Base-by-base conservation (phyloP, 2,113 vertebrate genomes). In the Laterallus jamaicensis region DNA sequence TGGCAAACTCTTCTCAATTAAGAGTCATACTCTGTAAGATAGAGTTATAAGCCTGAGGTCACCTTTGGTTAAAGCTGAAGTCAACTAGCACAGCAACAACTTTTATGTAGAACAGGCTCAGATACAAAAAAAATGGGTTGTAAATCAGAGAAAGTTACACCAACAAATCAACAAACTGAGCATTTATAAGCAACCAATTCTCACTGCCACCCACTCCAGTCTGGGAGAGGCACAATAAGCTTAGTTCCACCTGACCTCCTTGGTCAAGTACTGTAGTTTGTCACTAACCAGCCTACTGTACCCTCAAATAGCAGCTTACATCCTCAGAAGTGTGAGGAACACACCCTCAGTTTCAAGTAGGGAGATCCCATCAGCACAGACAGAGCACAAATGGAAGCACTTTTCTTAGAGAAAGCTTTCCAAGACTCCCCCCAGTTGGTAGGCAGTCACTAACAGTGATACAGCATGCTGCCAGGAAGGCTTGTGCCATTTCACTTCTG, bases 401-500 rank as follows among this genome's bases (percentile, higher is more conserved):
- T 91, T 64, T 12, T 50, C n/a, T 40, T 15, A 39, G 21, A 20
- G 59, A 67, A 81, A 73, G 15, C 35, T 68, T 86, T 37, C 19
- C 32, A 24, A 60, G 37, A 31, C 66, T 55, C 15, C n/a, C n/a
- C 32, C 24, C 55, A 42, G 47, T 39, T 63, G 60, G 40, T 66
- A 22, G 66, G 0, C 3, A 63, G 17, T 28, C 83, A 10, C 56
- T 32, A 31, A 39, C 2, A 29, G 18, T 5, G 14, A 24, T 5
- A 13, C 0, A 68, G 54, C 35, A 50, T 9, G 1, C 16, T 73
- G 70, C 25, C 55, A 55, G 59, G 62, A 59, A 32, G 60, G 60
- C 47, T 81, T 0, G 0, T 31, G 9, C 15, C 47, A 12, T 24
- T 54, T 10, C 29, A 58, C 35, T 52, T 6, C 37, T 59, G 25